A percentile compares a stretch with the other conserved stretches of the same genome.
Conservation (phyloP, 2,888 invertebrate genomes). For the Leptopilina drosophilae region DNA sequence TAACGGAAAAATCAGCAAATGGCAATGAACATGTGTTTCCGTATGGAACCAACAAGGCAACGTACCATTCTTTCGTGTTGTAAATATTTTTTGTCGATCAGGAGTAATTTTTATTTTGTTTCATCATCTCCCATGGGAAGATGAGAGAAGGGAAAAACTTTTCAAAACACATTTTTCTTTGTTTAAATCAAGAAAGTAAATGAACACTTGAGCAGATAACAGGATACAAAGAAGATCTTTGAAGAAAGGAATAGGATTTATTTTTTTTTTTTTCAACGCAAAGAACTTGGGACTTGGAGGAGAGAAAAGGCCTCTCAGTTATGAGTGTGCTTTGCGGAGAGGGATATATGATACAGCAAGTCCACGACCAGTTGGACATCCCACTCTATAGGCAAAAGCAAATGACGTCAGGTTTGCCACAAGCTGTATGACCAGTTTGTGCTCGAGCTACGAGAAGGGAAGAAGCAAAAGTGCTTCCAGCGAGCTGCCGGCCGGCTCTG, state of each 20-base stretch:
- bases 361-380: slow-evolving; percentile 63
- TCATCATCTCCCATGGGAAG: background rate
- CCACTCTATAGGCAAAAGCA: slow-evolving; percentile 63
- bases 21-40: no score
- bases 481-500: slow-evolving; percentile 56
- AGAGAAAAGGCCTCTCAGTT: background rate
- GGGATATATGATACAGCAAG: slow-evolving; percentile 33
- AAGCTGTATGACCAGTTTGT: slow-evolving; percentile 67
- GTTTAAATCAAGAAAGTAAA: background rate
- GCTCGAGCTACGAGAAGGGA: slow-evolving; percentile 56
- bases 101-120: no score
- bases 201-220: no score
- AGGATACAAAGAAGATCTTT: no score
- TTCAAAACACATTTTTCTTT: background rate
- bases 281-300: background rate
- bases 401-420: slow-evolving; percentile 64
- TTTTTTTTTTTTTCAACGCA: no score
- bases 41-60: background rate
- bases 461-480: slow-evolving; percentile 49
- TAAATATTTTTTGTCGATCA: no score
- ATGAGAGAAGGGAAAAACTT: background rate
- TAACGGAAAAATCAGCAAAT: background rate
- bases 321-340: slow-evolving; percentile 40
- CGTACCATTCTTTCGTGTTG: no score
- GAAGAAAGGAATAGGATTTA: no score